Conservation (phyloP, 2,797 vertebrate genomes). For the Leptatherina wallacei region DNA sequence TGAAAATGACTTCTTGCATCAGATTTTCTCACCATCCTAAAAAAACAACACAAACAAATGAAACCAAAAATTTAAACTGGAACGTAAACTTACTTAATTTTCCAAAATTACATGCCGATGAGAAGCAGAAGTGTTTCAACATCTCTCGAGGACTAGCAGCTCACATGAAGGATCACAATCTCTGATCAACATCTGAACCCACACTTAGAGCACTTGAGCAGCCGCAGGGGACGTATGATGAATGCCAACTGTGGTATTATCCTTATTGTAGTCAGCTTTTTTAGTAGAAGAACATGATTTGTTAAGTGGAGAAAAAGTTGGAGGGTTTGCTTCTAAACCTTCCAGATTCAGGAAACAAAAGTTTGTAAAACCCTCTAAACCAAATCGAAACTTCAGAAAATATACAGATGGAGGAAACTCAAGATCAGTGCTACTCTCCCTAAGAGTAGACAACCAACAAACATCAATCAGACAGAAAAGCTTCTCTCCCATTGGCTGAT, state of each 20-base stretch:
- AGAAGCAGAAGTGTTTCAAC: not conserved
- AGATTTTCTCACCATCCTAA: conserved; percentile 1
- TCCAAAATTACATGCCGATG: not conserved
- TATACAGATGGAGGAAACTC: not conserved
- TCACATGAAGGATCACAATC: not conserved
- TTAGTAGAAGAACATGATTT: not conserved
- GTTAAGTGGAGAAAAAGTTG: not conserved
- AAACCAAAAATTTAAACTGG: not conserved
- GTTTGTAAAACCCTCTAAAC: not conserved
- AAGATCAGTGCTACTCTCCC: not conserved
- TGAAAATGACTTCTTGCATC: conserved; percentile 9
- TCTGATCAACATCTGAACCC: not conserved
- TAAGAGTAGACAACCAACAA: not conserved
- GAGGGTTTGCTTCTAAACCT: not conserved
- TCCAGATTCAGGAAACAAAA: not conserved
- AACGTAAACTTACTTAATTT: not conserved
- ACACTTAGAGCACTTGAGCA: not conserved
- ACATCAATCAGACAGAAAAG: not conserved
- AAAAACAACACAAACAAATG: not conserved
- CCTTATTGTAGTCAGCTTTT: not conserved
- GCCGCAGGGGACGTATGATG: not conserved
- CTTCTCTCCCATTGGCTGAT: not conserved
- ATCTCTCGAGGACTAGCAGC: not conserved
- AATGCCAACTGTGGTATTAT: not conserved
- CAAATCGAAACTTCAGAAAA: not conserved